Conservation (phyloP, 1,140 invertebrate species). For the Sitodiplosis mosellana region DNA sequence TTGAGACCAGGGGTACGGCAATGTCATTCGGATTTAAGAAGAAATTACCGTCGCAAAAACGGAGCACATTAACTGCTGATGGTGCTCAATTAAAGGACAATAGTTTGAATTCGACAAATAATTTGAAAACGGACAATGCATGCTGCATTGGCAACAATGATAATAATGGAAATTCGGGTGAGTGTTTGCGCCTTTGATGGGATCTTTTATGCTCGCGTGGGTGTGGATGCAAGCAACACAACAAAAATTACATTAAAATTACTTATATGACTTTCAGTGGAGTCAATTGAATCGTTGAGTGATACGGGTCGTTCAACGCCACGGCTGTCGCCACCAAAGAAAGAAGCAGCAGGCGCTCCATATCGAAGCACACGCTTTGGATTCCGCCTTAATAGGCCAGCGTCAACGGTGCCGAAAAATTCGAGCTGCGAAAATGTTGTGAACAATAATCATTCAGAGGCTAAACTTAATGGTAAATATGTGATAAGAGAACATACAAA, state of each 20-base stretch:
- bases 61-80: background rate
- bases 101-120: background rate
- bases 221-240: too few relatives aligned
- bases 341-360: conserved; percentile 3
- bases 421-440: conserved; percentile 11
- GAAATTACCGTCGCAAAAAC: conserved; percentile 10
- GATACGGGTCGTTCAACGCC: background rate
- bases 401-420: conserved; percentile 12
- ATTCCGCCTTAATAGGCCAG: conserved; percentile 18
- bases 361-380: conserved; percentile 15
- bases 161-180: conserved; percentile 4
- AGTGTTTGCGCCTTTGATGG: too few relatives aligned
- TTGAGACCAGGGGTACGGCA: conserved; percentile 25
- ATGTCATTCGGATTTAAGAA: conserved; percentile 29
- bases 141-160: conserved; percentile 1
- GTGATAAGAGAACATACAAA: background rate
- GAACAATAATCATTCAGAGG: conserved; percentile 6
- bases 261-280: background rate
- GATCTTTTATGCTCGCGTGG: too few relatives aligned
- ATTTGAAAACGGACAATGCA: conserved; percentile 1
- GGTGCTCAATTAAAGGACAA: background rate
- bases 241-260: too few relatives aligned
- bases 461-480: background rate
- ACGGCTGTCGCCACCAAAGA: conserved; percentile 5
- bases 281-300: background rate